Percentiles rank a stretch among this genome's conserved stretches.
phyloP scores from a whole-genome alignment of 2,888 invertebrate species.

The Caenorhabditis japonica region DNA sequence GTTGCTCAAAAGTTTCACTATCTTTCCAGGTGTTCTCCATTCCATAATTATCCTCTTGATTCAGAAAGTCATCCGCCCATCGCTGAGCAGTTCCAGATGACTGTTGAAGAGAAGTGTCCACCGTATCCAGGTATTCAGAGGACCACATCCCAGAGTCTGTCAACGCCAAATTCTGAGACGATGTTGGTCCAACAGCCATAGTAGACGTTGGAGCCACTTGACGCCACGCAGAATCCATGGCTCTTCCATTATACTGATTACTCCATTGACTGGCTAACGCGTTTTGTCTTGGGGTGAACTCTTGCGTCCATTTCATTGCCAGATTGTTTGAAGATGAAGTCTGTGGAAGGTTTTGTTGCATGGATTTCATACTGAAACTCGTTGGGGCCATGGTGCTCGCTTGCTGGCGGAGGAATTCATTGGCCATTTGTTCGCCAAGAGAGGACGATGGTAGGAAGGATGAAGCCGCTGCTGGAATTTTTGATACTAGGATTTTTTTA shows the following conservation, averaged over 20 bases:
- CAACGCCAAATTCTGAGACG: neutral
- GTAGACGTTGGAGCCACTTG: conserved; percentile 6
- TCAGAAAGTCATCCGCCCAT: conserved; percentile 47
- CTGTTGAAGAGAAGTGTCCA: conserved; percentile 53
- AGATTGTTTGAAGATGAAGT: conserved; percentile 45
- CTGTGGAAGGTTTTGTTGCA: conserved; percentile 59
- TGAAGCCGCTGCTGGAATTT: conserved; percentile 34
- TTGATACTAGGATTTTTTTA: neutral
- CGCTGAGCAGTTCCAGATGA: neutral
- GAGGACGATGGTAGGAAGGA: conserved; percentile 57
- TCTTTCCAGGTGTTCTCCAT: conserved; percentile 33
- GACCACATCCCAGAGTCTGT: conserved; percentile 68
- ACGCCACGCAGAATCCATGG: conserved; percentile 33
- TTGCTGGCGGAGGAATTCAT: conserved; percentile 68
- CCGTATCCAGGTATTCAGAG: conserved; percentile 66
- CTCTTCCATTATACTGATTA: conserved; percentile 48
- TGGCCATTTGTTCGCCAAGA: conserved; percentile 67
- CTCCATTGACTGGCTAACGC: conserved; percentile 62
- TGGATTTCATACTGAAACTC: conserved; percentile 67
- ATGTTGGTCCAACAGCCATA: neutral
- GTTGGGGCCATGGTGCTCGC: conserved; percentile 61
- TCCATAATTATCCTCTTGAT: conserved; percentile 17
- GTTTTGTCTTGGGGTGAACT: conserved; percentile 57
- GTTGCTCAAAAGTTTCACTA: conserved; percentile 20
- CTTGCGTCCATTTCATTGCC: conserved; percentile 59